These are phyloP conservation scores for Melangyna quadrimaculata DNA, from an alignment of 2,888 invertebrate species.

Conservation along the genomic window DNA sequence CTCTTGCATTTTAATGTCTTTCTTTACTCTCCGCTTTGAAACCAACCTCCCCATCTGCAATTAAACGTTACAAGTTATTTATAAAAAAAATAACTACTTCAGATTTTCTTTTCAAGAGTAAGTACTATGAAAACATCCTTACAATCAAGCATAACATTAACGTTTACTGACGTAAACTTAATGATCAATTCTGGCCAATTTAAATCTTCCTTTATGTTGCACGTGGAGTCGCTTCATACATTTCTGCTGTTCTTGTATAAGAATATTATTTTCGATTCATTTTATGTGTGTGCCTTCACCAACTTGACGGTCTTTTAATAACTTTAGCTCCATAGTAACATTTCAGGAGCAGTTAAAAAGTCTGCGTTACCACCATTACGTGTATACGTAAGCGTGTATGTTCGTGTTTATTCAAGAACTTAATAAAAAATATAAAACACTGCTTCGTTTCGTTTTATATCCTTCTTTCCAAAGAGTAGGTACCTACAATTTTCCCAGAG, in stretches of 20 bases:
- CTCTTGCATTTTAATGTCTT: not conserved
- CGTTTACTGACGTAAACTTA: not conserved
- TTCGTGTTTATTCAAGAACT: not conserved
- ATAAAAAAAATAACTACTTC: not conserved
- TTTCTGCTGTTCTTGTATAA: not conserved
- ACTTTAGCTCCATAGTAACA: constrained; percentile 24
- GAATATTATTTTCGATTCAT: constrained; percentile 3
- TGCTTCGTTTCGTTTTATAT: not conserved
- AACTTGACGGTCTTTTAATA: constrained; percentile 45
- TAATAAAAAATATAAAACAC: not conserved
- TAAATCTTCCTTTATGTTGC: not conserved
- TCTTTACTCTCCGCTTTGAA: not conserved
- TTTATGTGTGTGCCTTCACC: constrained; percentile 20
- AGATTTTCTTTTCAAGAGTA: not conserved
- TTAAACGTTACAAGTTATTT: not conserved
- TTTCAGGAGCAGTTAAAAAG: not conserved
- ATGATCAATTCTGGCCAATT: not conserved
- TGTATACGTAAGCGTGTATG: not conserved
- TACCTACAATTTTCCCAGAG: not conserved
- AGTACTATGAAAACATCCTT: not conserved
- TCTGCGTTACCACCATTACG: not conserved
- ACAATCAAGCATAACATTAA: not conserved
- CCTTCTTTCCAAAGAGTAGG: not conserved
- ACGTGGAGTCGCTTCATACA: not conserved
- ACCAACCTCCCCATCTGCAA: not conserved